These are phyloP conservation scores for Bradypodion pumilum DNA, from an alignment of 2,797 vertebrate genomes.

Conservation along the genomic window DNA sequence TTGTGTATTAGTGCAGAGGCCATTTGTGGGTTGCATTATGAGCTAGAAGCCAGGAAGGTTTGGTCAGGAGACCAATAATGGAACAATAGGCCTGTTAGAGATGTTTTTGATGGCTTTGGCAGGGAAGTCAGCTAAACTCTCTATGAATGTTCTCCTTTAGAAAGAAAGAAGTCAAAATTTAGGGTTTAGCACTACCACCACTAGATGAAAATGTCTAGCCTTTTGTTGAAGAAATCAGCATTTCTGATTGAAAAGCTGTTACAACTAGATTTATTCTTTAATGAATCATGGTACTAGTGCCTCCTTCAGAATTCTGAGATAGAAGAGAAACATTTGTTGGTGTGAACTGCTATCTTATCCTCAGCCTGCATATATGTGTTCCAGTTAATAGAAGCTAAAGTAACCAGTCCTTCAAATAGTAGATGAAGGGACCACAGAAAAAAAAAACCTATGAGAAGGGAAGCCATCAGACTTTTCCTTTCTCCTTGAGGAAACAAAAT, in stretches of 20 bases:
- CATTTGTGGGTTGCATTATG: neutral
- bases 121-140: neutral
- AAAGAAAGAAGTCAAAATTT: neutral
- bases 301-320: neutral
- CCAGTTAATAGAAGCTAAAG: neutral
- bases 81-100: neutral
- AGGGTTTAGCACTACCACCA: too few species aligned
- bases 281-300: neutral
- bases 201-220: neutral
- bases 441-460: neutral
- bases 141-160: neutral
- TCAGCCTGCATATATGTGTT: neutral
- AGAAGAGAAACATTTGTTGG: neutral
- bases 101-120: neutral
- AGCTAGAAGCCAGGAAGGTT: neutral
- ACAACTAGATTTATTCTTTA: neutral
- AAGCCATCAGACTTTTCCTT: neutral
- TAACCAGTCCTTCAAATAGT: neutral
- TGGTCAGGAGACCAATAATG: neutral
- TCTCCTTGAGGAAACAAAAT: neutral
- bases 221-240: neutral
- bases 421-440: neutral
- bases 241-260: neutral
- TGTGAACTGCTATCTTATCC: neutral
- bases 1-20: neutral